Percentiles rank a stretch among this genome's conserved stretches.
Evolutionary conservation across 35 echinoderm and acorn worm species (phyloP).

Genomic region (Apostichopus japonicus): DNA sequence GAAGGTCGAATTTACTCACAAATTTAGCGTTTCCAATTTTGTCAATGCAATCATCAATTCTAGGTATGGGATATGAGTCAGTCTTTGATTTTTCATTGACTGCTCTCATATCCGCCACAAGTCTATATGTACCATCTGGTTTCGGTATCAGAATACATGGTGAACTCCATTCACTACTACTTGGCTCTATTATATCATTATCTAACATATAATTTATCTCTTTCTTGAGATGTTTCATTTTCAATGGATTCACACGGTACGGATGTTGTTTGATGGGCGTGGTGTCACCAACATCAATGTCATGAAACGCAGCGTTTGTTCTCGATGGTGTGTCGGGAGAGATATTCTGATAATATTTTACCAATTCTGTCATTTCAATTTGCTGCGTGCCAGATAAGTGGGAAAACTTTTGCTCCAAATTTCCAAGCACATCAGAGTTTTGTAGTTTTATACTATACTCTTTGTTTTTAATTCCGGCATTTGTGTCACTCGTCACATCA

Average conservation of each 20-base stretch:
- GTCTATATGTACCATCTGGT: background rate
- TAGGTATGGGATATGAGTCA: constrained; percentile 54
- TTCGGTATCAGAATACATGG: constrained; percentile 51
- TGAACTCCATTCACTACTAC: constrained; percentile 52
- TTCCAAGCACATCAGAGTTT: too few species aligned
- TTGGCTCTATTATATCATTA: constrained; percentile 52
- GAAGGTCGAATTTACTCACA: constrained; percentile 60
- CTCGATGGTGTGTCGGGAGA: too few species aligned
- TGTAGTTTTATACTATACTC: too few species aligned
- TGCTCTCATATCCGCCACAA: background rate
- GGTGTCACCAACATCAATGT: too few species aligned
- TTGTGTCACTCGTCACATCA: too few species aligned
- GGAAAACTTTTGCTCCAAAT: too few species aligned
- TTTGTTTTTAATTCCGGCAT: too few species aligned
- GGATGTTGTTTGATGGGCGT: constrained; percentile 58
- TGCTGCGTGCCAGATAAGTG: too few species aligned
- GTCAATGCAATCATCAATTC: constrained; percentile 58
- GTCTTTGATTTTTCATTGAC: constrained; percentile 12
- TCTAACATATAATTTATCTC: constrained; percentile 43
- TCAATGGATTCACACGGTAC: background rate
- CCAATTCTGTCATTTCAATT: too few species aligned
- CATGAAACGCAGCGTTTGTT: too few species aligned
- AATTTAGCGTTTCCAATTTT: constrained; percentile 34
- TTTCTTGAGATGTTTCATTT: background rate
- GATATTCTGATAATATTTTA: too few species aligned